Conservation (phyloP, 2,797 vertebrate genomes). For the Sylvilagus floridanus region DNA sequence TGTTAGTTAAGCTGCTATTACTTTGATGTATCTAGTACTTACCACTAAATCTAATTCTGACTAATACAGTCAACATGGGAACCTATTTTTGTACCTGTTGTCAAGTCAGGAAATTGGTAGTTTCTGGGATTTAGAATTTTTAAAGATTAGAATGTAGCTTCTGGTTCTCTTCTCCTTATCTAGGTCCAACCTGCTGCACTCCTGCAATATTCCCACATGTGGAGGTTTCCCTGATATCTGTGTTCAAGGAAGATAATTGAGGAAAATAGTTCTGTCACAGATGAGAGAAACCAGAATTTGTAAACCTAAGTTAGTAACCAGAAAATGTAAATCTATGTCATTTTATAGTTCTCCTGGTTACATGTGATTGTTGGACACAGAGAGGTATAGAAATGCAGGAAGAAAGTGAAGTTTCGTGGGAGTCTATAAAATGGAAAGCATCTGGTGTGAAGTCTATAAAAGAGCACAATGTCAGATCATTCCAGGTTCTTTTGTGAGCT, state of each 20-base stretch:
- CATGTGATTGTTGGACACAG: constrained; percentile 35
- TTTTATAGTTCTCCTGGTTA: constrained; percentile 61
- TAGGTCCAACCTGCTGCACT: not conserved
- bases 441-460: constrained; percentile 69
- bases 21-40: constrained; percentile 27
- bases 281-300: constrained; percentile 61
- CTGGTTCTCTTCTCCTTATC: constrained; percentile 21
- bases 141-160: constrained; percentile 34
- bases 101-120: not conserved
- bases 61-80: not conserved
- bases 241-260: constrained; percentile 49
- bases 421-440: constrained; percentile 71
- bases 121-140: constrained; percentile 46
- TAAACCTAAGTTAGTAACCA: constrained; percentile 35
- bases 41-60: not conserved
- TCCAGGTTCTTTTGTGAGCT: constrained; percentile 61
- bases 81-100: constrained; percentile 25
- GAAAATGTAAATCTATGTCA: constrained; percentile 64
- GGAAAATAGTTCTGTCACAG: constrained; percentile 48
- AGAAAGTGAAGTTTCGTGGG: constrained; percentile 51
- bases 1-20: constrained; percentile 32
- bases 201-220: not conserved
- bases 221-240: constrained; percentile 21
- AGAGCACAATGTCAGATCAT: constrained; percentile 48
- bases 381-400: constrained; percentile 37